These are phyloP conservation scores for Illadopsis cleaveri DNA, from an alignment of 2,113 vertebrate genomes.

Conservation along the genomic window DNA sequence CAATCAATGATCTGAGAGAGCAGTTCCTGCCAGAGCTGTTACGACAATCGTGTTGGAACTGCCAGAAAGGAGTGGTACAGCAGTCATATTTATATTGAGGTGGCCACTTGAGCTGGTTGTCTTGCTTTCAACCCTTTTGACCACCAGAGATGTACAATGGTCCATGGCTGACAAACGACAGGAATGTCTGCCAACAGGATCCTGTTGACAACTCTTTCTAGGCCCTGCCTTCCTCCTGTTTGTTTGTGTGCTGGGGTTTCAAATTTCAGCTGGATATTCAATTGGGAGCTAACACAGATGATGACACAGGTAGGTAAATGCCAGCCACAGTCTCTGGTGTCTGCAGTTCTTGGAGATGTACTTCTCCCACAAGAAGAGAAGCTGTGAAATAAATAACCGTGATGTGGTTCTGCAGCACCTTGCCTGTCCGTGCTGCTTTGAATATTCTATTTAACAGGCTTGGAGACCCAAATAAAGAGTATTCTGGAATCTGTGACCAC, in stretches of 20 bases:
- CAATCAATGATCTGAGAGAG: fast-evolving
- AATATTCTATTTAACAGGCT: background rate
- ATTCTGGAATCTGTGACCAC: background rate
- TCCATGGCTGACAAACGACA: background rate
- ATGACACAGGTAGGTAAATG: background rate
- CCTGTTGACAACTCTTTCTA: background rate
- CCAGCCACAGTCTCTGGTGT: background rate
- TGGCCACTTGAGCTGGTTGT: background rate
- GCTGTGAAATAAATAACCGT: background rate
- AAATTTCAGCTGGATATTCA: background rate
- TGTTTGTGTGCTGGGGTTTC: background rate
- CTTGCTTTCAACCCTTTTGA: background rate
- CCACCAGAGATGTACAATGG: background rate
- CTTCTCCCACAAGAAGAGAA: background rate
- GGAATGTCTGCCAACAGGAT: background rate
- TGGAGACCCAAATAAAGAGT: fast-evolving
- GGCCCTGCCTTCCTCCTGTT: background rate
- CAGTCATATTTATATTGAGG: background rate
- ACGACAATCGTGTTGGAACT: background rate
- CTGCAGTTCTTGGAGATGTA: background rate
- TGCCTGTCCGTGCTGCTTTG: background rate
- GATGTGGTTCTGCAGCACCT: background rate
- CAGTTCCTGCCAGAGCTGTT: background rate
- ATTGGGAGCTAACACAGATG: background rate
- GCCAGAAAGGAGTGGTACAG: background rate